A percentile compares a stretch with the other conserved stretches of the same genome.
phyloP scores from a whole-genome alignment of 1,140 invertebrate species.

The Papilio xuthus region DNA sequence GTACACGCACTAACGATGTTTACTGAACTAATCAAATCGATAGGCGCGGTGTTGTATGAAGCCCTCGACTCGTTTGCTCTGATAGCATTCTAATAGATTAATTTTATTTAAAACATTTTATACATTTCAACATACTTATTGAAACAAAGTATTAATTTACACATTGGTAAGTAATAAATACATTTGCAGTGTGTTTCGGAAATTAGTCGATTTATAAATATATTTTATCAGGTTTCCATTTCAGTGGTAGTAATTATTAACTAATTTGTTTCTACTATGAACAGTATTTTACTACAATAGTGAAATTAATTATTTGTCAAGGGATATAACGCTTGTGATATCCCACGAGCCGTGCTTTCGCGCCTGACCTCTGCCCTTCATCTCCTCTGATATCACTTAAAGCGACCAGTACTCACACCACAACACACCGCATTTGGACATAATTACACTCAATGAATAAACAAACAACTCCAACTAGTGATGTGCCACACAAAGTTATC shows the following conservation, averaged over 20 bases:
- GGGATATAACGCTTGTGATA: not conserved
- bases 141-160: no score
- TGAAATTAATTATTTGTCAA: constrained; percentile 3
- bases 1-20: constrained; percentile 21
- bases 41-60: not conserved
- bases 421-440: not conserved
- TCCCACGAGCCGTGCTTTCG: not conserved
- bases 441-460: constrained; percentile 24
- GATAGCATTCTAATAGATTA: not conserved
- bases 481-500: not conserved
- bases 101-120: not conserved
- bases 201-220: no score
- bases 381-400: constrained; percentile 16
- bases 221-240: no score
- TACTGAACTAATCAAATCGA: constrained; percentile 7
- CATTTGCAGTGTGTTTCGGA: no score
- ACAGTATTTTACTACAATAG: not conserved
- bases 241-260: no score
- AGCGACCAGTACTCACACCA: not conserved
- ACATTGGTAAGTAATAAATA: no score
- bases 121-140: no score
- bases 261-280: no score
- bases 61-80: not conserved
- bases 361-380: constrained; percentile 8
- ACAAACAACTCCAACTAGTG: not conserved